Percentiles rank a stretch among this genome's conserved stretches.
phyloP scores from a whole-genome alignment of 2,113 vertebrate species.

The Odocoileus hemionus region DNA sequence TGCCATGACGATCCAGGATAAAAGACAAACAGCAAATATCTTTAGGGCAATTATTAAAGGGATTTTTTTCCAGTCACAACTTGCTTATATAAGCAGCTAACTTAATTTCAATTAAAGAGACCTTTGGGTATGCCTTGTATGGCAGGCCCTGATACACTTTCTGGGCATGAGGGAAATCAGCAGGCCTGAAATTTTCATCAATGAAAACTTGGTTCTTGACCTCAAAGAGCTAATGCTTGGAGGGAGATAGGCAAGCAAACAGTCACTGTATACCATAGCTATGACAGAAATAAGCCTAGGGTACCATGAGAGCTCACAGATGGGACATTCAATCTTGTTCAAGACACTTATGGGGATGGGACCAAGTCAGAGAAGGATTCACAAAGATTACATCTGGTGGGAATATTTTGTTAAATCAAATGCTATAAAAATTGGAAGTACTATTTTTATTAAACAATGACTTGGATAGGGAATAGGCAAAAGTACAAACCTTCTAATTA shows the following conservation, averaged over 20 bases:
- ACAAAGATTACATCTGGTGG: background rate
- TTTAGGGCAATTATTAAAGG: background rate
- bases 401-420: slow-evolving; percentile 13
- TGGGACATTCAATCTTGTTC: background rate
- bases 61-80: background rate
- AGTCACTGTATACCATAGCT: background rate
- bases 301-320: background rate
- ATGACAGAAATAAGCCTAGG: background rate
- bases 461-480: background rate
- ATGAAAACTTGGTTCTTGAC: background rate
- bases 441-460: slow-evolving; percentile 9
- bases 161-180: background rate
- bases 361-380: background rate
- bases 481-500: slow-evolving; percentile 7
- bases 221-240: background rate
- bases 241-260: background rate
- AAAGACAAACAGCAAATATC: slow-evolving; percentile 18
- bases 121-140: background rate
- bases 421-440: background rate
- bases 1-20: background rate
- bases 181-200: background rate
- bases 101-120: slow-evolving; percentile 38
- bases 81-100: slow-evolving; percentile 22
- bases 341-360: background rate
- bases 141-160: background rate